phyloP scores from a whole-genome alignment of 2,113 vertebrate species.

The Rhynchomys soricoides region DNA sequence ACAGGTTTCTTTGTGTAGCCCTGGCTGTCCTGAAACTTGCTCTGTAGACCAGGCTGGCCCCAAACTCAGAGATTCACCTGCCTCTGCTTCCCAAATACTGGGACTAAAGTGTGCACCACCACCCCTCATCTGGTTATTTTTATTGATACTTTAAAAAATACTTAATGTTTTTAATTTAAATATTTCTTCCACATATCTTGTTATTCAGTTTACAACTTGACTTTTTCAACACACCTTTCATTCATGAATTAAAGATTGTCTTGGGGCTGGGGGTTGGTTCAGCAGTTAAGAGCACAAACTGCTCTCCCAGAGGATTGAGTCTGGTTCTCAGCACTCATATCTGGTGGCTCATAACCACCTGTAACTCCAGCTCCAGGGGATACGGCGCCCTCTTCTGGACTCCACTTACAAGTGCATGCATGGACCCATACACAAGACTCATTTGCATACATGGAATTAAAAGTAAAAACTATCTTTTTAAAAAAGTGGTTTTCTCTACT shows the following conservation, averaged over 20 bases:
- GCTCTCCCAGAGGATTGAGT: background rate
- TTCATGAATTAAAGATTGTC: background rate
- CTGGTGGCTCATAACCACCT: background rate
- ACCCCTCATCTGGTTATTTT: background rate
- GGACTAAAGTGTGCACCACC: background rate
- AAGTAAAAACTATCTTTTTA: background rate
- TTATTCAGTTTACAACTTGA: conserved; percentile 12
- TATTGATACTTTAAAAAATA: conserved; percentile 4
- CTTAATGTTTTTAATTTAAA: background rate
- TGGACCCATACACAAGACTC: background rate
- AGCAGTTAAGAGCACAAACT: background rate
- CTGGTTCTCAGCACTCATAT: no score
- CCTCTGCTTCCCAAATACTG: background rate
- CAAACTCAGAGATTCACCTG: background rate
- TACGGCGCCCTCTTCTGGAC: background rate
- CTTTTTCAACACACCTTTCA: conserved; percentile 19
- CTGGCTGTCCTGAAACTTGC: background rate
- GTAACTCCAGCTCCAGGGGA: background rate
- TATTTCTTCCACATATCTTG: background rate
- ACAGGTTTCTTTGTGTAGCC: background rate
- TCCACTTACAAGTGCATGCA: background rate
- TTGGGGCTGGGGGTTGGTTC: background rate
- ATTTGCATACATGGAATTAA: background rate
- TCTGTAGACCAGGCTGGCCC: background rate
- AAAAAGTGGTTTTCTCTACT: background rate